A percentile compares a stretch with the other conserved stretches of the same genome.
phyloP scores from a whole-genome alignment of 2,888 invertebrate genomes.

The Philopedon plagiatum region DNA sequence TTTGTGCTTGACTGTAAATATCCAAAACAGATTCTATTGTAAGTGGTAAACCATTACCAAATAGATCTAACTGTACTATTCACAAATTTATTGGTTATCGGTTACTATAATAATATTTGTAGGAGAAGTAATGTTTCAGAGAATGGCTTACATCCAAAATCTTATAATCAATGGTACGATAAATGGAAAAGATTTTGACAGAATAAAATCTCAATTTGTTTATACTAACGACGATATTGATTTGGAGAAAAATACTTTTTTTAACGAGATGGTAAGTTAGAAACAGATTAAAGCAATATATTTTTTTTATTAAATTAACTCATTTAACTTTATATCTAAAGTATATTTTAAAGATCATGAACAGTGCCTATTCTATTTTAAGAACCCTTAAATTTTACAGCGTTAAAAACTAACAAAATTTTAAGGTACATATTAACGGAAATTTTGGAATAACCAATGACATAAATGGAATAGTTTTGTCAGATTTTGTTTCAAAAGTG shows the following conservation, averaged over 20 bases:
- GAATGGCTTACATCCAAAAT: slow-evolving; percentile 59
- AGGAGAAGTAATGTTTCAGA: slow-evolving; percentile 63
- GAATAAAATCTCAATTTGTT: slow-evolving; percentile 60
- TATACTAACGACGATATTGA: slow-evolving; percentile 55
- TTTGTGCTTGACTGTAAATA: no score
- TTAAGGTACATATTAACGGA: slow-evolving; percentile 60
- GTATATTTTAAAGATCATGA: no score
- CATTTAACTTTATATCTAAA: no score
- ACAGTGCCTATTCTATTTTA: not conserved
- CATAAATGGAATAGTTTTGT: slow-evolving; percentile 64
- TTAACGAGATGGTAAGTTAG: slow-evolving; percentile 58
- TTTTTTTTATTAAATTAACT: no score
- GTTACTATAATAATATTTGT: slow-evolving; percentile 49
- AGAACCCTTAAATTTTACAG: no score
- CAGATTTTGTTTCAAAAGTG: slow-evolving; percentile 64
- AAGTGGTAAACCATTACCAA: no score
- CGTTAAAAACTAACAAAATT: no score
- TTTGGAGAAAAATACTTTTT: slow-evolving; percentile 56
- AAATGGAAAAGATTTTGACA: slow-evolving; percentile 57
- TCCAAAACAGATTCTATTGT: no score
- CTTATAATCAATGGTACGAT: slow-evolving; percentile 58
- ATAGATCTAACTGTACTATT: no score
- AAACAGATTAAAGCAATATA: no score
- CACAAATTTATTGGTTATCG: no score
- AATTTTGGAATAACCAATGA: slow-evolving; percentile 52